These are phyloP conservation scores for Sebastes umbrosus DNA, from an alignment of 2,797 vertebrate species.

Conservation along the genomic window DNA sequence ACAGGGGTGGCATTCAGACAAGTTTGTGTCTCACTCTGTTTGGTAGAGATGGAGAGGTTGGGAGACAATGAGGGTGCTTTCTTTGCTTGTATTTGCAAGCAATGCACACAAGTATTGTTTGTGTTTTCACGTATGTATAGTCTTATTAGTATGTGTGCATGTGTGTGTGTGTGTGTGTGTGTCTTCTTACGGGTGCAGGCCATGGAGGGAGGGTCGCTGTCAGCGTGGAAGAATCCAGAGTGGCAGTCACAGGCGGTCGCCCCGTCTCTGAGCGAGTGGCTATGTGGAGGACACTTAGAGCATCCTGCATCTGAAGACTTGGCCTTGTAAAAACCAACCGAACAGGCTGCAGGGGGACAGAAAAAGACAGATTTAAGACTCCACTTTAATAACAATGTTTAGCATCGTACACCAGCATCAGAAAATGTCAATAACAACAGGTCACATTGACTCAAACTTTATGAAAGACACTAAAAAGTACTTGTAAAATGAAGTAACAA, in stretches of 20 bases:
- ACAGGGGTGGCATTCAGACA: slow-evolving; percentile 70
- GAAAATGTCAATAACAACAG: not conserved
- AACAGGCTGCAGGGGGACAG: slow-evolving; percentile 85
- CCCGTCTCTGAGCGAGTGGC: slow-evolving; percentile 92
- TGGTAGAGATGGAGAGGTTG: slow-evolving; percentile 49
- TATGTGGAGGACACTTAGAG: slow-evolving; percentile 94
- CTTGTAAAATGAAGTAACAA: not conserved
- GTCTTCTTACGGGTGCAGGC: slow-evolving; percentile 93
- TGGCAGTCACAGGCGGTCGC: slow-evolving; percentile 91
- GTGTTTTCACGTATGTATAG: slow-evolving; percentile 25
- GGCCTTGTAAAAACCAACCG: slow-evolving; percentile 93
- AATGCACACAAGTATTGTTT: slow-evolving; percentile 19
- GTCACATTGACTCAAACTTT: not conserved
- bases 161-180: slow-evolving; percentile 9
- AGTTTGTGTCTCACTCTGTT: slow-evolving; percentile 64
- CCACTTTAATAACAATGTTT: not conserved
- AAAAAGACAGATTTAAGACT: not conserved
- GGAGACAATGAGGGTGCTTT: slow-evolving; percentile 43
- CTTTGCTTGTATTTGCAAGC: slow-evolving; percentile 44
- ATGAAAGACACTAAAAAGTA: not conserved
- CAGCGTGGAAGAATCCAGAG: slow-evolving; percentile 89
- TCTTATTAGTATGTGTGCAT: slow-evolving; percentile 8
- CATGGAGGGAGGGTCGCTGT: slow-evolving; percentile 92
- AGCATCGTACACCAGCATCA: no score
- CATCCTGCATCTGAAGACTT: slow-evolving; percentile 89